A percentile compares a stretch with the other conserved stretches of the same genome.
Conservation (phyloP, 2,888 invertebrate genomes). For the Drosophila vallismaia region DNA sequence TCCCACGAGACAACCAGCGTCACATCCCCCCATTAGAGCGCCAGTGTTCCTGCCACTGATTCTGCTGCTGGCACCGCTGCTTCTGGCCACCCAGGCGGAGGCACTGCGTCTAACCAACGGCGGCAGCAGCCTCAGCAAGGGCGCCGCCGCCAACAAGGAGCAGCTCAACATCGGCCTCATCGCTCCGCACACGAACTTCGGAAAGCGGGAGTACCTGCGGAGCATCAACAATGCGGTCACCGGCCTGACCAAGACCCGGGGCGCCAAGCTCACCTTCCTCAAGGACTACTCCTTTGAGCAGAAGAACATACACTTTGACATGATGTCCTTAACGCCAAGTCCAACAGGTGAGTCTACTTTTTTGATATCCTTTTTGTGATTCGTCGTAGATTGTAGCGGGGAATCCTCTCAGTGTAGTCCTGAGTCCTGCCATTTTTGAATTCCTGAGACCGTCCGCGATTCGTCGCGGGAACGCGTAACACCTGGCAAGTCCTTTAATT, state of each 20-base stretch:
- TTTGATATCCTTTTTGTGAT: neutral
- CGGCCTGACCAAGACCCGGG: conserved; percentile 86
- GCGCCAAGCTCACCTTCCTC: conserved; percentile 86
- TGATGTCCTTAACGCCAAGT: conserved; percentile 90
- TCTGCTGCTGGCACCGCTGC: neutral
- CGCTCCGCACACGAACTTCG: conserved; percentile 84
- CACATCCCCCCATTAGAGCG: neutral
- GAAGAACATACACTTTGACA: conserved; percentile 87
- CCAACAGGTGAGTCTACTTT: conserved; percentile 87
- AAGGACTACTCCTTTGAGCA: conserved; percentile 87
- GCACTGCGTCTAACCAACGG: conserved; percentile 78
- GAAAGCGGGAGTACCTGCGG: conserved; percentile 87
- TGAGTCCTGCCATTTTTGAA: neutral
- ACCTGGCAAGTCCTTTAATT: conserved; percentile 40
- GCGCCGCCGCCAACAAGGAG: conserved; percentile 78
- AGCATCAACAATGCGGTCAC: conserved; percentile 87
- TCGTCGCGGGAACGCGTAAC: conserved; percentile 7
- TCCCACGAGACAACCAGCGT: conserved; percentile 8
- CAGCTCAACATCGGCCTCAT: conserved; percentile 83
- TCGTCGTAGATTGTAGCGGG: neutral
- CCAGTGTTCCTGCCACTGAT: neutral
- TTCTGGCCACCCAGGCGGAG: conserved; percentile 45
- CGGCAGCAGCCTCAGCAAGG: conserved; percentile 72
- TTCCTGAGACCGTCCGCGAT: neutral
- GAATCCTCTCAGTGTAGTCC: neutral